phyloP scores from a whole-genome alignment of 2,113 vertebrate species.

The Ailurus styani region DNA sequence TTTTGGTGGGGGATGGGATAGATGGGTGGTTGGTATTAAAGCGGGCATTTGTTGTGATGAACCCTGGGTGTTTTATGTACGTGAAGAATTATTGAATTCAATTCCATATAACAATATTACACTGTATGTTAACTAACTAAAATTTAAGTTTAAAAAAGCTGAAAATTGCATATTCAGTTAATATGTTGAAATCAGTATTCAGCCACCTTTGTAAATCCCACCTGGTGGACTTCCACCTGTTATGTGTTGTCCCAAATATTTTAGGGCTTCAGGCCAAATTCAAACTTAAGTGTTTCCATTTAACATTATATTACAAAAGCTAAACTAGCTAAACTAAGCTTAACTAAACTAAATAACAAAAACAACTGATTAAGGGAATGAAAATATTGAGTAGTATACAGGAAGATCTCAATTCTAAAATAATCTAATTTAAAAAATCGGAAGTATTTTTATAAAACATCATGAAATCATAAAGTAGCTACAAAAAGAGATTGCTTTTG shows the following conservation, averaged over 20 bases:
- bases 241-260: neutral
- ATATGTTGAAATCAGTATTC: neutral
- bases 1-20: too few relatives aligned
- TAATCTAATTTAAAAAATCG: neutral
- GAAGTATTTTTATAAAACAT: neutral
- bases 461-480: neutral
- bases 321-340: neutral
- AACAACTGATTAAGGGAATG: neutral
- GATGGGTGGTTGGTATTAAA: too few relatives aligned
- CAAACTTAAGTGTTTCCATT: neutral
- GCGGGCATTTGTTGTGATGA: too few relatives aligned
- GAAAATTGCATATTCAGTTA: neutral
- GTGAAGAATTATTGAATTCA: too few relatives aligned
- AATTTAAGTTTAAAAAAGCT: too few relatives aligned
- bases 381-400: neutral
- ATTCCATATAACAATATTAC: too few relatives aligned
- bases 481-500: neutral
- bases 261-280: neutral
- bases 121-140: too few relatives aligned
- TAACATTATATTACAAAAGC: neutral
- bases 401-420: neutral
- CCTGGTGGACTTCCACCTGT: neutral
- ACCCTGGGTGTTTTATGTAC: too few relatives aligned
- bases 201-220: neutral
- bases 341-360: neutral